Conservation (phyloP, 2,797 vertebrate genomes). For the Lepus oiostolus region DNA sequence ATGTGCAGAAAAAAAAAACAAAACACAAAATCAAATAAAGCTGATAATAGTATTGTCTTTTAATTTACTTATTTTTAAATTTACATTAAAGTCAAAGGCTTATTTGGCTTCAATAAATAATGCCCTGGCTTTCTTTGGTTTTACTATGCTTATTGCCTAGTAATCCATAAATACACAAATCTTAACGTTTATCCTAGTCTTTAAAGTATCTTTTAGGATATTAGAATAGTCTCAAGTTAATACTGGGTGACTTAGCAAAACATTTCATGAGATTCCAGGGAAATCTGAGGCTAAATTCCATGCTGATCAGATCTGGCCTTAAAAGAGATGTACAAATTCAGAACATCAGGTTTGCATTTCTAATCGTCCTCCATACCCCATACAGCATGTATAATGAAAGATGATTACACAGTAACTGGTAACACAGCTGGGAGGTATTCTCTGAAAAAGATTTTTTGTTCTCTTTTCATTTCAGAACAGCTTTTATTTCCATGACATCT, state of each 20-base stretch:
- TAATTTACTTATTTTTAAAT: too few relatives aligned
- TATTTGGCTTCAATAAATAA: too few relatives aligned
- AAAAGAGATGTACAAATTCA: slow-evolving; percentile 59
- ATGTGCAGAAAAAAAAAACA: neutral
- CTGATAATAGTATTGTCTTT: neutral
- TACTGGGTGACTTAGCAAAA: slow-evolving; percentile 57
- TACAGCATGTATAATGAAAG: slow-evolving; percentile 79
- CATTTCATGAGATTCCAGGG: neutral
- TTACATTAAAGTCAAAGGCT: too few relatives aligned
- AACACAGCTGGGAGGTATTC: slow-evolving; percentile 72
- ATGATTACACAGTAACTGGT: slow-evolving; percentile 73
- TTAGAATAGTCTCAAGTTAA: neutral
- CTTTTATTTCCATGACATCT: slow-evolving; percentile 75
- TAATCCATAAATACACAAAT: neutral
- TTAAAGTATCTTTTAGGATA: neutral
- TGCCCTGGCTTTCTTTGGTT: neutral
- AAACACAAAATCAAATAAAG: neutral
- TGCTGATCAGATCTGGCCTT: slow-evolving; percentile 29
- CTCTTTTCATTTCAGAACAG: slow-evolving; percentile 75
- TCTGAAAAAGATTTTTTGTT: slow-evolving; percentile 62
- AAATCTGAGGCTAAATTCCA: slow-evolving; percentile 36
- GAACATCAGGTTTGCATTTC: slow-evolving; percentile 78
- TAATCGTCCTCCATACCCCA: slow-evolving; percentile 68
- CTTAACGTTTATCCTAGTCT: neutral
- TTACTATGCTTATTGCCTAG: neutral